Conservation (phyloP, 1,140 invertebrate genomes). For the Stenopsyche tienmushanensis region DNA sequence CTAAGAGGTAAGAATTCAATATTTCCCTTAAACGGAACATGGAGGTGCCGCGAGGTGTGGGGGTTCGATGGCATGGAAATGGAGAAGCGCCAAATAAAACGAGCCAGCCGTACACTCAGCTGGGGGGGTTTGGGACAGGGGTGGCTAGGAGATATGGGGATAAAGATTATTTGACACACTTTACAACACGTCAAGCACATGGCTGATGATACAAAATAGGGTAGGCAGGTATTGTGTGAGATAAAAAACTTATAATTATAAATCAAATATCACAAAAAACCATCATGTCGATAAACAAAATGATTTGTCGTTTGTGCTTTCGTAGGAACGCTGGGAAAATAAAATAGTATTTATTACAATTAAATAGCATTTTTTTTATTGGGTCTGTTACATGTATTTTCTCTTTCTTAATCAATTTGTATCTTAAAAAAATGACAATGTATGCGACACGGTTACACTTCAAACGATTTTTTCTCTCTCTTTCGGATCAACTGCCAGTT, state of each 20-base stretch:
- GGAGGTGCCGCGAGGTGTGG: neutral
- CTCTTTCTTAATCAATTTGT: too few species aligned
- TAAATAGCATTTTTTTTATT: too few species aligned
- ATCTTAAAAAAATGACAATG: too few species aligned
- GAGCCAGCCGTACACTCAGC: neutral
- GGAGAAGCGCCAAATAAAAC: constrained; percentile 19
- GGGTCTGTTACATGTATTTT: too few species aligned
- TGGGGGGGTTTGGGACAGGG: neutral
- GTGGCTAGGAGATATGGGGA: neutral
- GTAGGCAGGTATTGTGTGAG: constrained; percentile 16
- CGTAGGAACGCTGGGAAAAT: too few species aligned
- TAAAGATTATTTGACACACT: constrained; percentile 37
- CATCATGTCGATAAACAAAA: too few species aligned
- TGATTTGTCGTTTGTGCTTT: too few species aligned
- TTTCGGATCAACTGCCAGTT: too few species aligned
- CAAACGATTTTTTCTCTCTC: too few species aligned
- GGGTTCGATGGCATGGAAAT: constrained; percentile 9
- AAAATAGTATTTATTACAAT: too few species aligned
- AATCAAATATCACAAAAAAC: too few species aligned
- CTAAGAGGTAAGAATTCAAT: constrained; percentile 21
- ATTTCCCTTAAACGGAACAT: constrained; percentile 12
- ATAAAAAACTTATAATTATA: neutral
- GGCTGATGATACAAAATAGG: constrained; percentile 23
- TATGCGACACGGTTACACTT: too few species aligned
- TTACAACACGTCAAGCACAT: constrained; percentile 30